Evolutionary conservation across 2,113 vertebrate species (phyloP).

Genomic region (Shinisaurus crocodilurus): DNA sequence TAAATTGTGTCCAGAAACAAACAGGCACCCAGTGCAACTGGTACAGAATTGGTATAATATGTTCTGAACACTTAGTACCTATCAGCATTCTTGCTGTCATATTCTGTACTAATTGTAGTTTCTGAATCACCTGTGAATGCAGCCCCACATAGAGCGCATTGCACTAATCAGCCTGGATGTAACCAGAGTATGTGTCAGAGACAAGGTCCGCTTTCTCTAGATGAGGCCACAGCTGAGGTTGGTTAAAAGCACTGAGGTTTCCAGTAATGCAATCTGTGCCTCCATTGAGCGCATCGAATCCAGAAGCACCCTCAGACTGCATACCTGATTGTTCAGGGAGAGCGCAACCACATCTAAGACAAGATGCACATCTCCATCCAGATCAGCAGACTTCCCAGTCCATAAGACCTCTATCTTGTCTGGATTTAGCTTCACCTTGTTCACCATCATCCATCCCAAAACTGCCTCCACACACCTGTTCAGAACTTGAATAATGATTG

Average conservation of each 20-base stretch:
- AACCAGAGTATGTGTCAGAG: not conserved
- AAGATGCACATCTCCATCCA: not conserved
- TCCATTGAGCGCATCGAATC: not conserved
- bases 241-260: not conserved
- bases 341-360: not conserved
- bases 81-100: not conserved
- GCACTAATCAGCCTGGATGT: not conserved
- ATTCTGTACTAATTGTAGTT: not conserved
- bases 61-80: not conserved
- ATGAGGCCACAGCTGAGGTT: not conserved
- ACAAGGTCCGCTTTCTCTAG: not conserved
- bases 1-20: not conserved
- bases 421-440: not conserved
- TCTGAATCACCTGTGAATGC: not conserved
- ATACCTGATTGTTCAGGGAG: not conserved
- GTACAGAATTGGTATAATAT: not conserved
- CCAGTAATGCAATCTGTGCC: not conserved
- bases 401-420: not conserved
- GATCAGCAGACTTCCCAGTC: not conserved
- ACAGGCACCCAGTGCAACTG: not conserved
- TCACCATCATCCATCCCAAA: not conserved
- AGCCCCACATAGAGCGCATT: not conserved
- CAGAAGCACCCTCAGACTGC: not conserved
- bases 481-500: not conserved
- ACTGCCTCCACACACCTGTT: not conserved